These are phyloP conservation scores for Mesochorus sp. DNA, from an alignment of 2,888 invertebrate genomes.

Conservation along the genomic window DNA sequence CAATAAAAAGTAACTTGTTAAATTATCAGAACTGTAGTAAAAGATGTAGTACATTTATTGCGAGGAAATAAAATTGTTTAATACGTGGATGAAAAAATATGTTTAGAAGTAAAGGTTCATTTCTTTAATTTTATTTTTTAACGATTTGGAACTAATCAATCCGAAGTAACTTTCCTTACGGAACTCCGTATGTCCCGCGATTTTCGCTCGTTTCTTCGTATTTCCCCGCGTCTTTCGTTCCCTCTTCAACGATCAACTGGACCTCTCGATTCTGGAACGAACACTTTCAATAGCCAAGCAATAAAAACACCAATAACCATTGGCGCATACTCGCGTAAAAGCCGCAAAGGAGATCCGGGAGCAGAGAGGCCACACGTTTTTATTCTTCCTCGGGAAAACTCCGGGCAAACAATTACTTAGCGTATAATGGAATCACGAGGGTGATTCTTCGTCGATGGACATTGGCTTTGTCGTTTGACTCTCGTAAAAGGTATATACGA, in stretches of 20 bases:
- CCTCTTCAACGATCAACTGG: background rate
- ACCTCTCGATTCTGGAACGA: slow-evolving; percentile 45
- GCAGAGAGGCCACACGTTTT: slow-evolving; percentile 64
- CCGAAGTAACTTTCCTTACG: slow-evolving; percentile 3
- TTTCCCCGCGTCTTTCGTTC: background rate
- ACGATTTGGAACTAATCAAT: slow-evolving; percentile 30
- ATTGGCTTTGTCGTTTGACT: slow-evolving; percentile 50
- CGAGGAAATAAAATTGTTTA: slow-evolving; percentile 1
- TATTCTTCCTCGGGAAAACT: slow-evolving; percentile 56
- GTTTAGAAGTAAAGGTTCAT: background rate
- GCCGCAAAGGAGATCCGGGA: slow-evolving; percentile 74
- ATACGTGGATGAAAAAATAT: background rate
- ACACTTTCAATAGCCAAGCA: slow-evolving; percentile 61
- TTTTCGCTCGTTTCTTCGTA: background rate
- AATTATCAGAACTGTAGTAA: slow-evolving; percentile 5
- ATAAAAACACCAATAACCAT: slow-evolving; percentile 80
- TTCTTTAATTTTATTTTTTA: background rate
- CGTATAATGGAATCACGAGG: slow-evolving; percentile 73
- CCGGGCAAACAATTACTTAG: slow-evolving; percentile 80
- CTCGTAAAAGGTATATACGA: slow-evolving; percentile 54
- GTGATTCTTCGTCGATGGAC: slow-evolving; percentile 69
- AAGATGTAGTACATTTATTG: background rate
- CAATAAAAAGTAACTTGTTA: background rate
- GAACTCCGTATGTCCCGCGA: slow-evolving; percentile 17
- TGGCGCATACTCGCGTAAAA: slow-evolving; percentile 69